Percentiles rank a stretch among this genome's conserved stretches.
phyloP scores from a whole-genome alignment of 2,113 vertebrate genomes.

The Nycticryphes semicollaris region DNA sequence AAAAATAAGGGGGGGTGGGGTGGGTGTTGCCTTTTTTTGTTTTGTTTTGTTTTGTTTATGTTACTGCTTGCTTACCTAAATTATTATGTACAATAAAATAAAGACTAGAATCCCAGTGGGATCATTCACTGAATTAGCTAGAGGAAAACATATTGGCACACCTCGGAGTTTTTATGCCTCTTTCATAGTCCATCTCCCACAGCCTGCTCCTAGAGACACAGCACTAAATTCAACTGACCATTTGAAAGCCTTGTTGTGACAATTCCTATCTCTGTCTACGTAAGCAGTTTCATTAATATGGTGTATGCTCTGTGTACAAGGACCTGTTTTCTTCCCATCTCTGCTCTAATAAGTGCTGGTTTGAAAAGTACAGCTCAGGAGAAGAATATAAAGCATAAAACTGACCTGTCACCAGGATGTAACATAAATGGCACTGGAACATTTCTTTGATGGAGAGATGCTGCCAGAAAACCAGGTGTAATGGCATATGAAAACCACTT shows the following conservation, averaged over 20 bases:
- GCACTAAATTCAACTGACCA: neutral
- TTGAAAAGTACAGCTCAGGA: neutral
- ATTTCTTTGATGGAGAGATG: neutral
- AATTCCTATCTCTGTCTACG: neutral
- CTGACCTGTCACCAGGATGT: neutral
- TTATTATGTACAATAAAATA: neutral
- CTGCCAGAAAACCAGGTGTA: slow-evolving; percentile 11
- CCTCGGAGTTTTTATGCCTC: neutral
- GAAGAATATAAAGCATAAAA: neutral
- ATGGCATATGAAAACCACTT: slow-evolving; percentile 18
- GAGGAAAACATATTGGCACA: neutral
- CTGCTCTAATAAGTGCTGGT: neutral
- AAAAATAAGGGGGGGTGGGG: neutral
- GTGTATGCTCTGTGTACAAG: neutral
- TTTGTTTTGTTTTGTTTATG: neutral
- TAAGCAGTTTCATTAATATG: neutral
- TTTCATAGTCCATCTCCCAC: neutral
- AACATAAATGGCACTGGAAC: neutral
- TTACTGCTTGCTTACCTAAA: neutral
- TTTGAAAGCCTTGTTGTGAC: neutral
- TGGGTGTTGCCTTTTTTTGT: neutral
- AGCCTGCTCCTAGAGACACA: neutral
- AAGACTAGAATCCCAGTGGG: neutral
- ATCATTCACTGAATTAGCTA: neutral
- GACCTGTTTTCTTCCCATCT: neutral